Evolutionary conservation across 2,797 vertebrate species (phyloP).

Genomic region (Hippoglossus hippoglossus): DNA sequence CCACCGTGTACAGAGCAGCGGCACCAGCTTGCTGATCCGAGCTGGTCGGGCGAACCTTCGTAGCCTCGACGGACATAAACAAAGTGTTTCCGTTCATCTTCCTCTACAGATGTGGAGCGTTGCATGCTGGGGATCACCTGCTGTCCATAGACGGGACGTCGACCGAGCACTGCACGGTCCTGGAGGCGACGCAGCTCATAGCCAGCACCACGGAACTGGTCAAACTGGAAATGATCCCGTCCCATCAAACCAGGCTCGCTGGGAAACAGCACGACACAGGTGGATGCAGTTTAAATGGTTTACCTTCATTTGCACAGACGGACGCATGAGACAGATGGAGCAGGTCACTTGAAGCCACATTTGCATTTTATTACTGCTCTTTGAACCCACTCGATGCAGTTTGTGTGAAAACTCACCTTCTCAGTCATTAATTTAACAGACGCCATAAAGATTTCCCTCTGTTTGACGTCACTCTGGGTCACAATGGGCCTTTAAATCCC

Average conservation of each 20-base stretch:
- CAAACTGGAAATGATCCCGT: conserved; percentile 92
- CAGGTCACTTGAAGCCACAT: background rate
- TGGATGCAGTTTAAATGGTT: conserved; percentile 61
- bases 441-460: too few relatives aligned
- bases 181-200: conserved; percentile 94
- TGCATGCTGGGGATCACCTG: conserved; percentile 93
- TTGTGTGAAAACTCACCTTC: too few relatives aligned
- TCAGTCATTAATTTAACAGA: too few relatives aligned
- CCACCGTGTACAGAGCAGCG: background rate
- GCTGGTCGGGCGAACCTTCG: too few relatives aligned
- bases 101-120: conserved; percentile 87
- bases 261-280: conserved; percentile 93
- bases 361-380: background rate
- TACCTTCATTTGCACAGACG: background rate
- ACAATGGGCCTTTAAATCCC: too few relatives aligned
- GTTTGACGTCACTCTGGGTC: too few relatives aligned
- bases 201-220: conserved; percentile 91
- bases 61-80: too few relatives aligned
- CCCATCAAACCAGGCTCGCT: conserved; percentile 87
- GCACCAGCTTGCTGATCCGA: background rate
- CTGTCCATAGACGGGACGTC: conserved; percentile 95
- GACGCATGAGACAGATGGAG: too few relatives aligned
- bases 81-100: background rate
- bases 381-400: background rate
- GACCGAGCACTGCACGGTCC: conserved; percentile 92